Evolutionary conservation across 1,140 invertebrate genomes (phyloP).

Genomic region (Hermetia illucens): DNA sequence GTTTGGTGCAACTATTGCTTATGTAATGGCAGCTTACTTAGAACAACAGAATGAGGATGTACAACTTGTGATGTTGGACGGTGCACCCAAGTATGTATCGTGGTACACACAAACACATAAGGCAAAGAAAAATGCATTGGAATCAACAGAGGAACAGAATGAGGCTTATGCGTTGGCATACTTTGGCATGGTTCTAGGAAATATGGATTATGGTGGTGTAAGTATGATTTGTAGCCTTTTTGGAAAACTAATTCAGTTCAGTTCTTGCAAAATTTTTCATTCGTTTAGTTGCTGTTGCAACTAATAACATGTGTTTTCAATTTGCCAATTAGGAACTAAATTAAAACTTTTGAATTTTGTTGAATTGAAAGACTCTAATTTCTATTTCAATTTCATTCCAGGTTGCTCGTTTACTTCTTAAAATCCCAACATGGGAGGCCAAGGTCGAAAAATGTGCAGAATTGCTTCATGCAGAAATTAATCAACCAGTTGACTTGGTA

Average conservation of each 20-base stretch:
- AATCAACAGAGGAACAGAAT: conserved; percentile 30
- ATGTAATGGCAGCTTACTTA: conserved; percentile 81
- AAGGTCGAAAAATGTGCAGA: conserved; percentile 36
- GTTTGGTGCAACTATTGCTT: conserved; percentile 80
- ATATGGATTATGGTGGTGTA: conserved; percentile 45
- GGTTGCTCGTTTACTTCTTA: conserved; percentile 31
- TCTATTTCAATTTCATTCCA: conserved; percentile 11
- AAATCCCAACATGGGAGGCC: conserved; percentile 28
- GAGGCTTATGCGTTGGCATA: conserved; percentile 61
- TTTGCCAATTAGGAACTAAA: too few relatives aligned
- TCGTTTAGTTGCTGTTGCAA: too few relatives aligned
- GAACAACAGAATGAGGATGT: conserved; percentile 49
- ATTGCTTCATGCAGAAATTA: conserved; percentile 29
- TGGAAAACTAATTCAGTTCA: too few relatives aligned
- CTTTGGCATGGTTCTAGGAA: conserved; percentile 67
- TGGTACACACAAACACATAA: conserved; percentile 56
- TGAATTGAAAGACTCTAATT: too few relatives aligned
- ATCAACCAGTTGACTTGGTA: conserved; percentile 22
- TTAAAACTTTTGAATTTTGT: too few relatives aligned
- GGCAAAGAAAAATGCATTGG: conserved; percentile 33
- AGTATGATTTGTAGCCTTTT: too few relatives aligned
- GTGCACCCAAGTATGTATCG: conserved; percentile 78
- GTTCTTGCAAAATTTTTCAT: neutral
- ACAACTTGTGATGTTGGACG: conserved; percentile 74
- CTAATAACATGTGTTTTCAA: too few relatives aligned